Base-by-base conservation (phyloP, 2,797 vertebrate species). In the Xerus rutilus region DNA sequence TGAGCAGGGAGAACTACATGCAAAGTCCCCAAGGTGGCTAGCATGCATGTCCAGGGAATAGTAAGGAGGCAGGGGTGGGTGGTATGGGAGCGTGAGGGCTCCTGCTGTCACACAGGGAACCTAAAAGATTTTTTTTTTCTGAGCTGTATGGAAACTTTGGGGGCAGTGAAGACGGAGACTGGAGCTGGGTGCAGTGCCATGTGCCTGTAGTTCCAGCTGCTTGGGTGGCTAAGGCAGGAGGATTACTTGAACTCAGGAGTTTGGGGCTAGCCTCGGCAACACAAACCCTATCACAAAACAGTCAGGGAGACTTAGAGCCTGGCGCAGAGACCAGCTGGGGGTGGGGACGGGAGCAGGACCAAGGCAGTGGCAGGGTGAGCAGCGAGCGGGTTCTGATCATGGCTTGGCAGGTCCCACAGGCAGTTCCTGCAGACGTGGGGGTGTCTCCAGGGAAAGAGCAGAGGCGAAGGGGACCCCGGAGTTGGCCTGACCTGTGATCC, bases 401-500 rank as follows among this genome's bases (percentile, higher is more conserved):
- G 43, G 17, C 62, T 9, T 10, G 30, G 15, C 1, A 20, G n/a
- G 15, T 52, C 52, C 52, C 57, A 5, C 35, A 35, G 2, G 15
- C 43, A 17, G 21, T 30, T 82, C 69, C 77, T 49, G 20, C 2
- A 23, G 43, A 28, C 52, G 14, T 54, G 32, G 54, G 28, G 67
- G 52, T 15, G 15, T 14, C 2, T 25, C 62, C 14, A 7, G 43
- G 65, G 64, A 14, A 20, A 32, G 49, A 57, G 54, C 54, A 20
- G 30, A 32, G 52, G 65, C 0, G 0, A 52, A 45, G 21, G 5
- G 35, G 47, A 54, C 25, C 70, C 8, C 5, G 1, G 0, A 0
- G 5, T 32, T 3, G 12, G 86, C 81, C 47, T 73, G 54, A 20
- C 45, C 15, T 35, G n/a, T 0, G 13, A 7, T 45, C 67, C 59